Conservation (phyloP, 35 echinoderm and acorn worm species). For the Chiridota heheva region DNA sequence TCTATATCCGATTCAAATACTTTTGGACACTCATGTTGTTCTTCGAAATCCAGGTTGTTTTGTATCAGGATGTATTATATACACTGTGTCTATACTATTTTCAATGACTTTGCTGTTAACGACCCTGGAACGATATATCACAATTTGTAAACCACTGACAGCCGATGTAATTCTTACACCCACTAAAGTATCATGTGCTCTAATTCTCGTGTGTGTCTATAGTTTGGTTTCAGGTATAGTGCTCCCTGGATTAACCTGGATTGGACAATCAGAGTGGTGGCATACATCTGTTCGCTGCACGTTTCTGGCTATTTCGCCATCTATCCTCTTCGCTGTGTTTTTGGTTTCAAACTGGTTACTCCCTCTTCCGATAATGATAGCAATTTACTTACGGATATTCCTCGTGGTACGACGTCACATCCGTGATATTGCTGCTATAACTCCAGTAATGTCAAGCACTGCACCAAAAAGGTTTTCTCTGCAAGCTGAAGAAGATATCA, state of each 20-base stretch:
- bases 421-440: slow-evolving; percentile 19
- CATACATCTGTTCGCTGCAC: neutral
- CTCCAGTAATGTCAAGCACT: neutral
- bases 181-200: neutral
- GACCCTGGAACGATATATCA: slow-evolving; percentile 19
- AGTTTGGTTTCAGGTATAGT: neutral
- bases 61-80: neutral
- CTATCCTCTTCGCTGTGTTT: slow-evolving; percentile 9
- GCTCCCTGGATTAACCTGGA: slow-evolving; percentile 11
- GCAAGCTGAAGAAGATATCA: neutral
- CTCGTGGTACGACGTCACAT: slow-evolving; percentile 51
- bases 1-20: slow-evolving; percentile 18
- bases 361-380: slow-evolving; percentile 46
- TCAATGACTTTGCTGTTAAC: slow-evolving; percentile 18
- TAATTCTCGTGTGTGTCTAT: neutral
- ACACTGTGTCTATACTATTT: slow-evolving; percentile 5
- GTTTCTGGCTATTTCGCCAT: neutral
- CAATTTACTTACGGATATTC: slow-evolving; percentile 50
- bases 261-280: slow-evolving; percentile 21
- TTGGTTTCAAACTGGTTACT: slow-evolving; percentile 29
- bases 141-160: slow-evolving; percentile 16
- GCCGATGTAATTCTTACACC: slow-evolving; percentile 1
- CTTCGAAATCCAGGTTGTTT: slow-evolving; percentile 8
- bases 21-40: slow-evolving; percentile 19
- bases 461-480: neutral